Percentiles rank a stretch among this genome's conserved stretches.
These are phyloP conservation scores for Lepidochrysops patricia DNA, from an alignment of 2,888 invertebrate species.

Conservation along the genomic window DNA sequence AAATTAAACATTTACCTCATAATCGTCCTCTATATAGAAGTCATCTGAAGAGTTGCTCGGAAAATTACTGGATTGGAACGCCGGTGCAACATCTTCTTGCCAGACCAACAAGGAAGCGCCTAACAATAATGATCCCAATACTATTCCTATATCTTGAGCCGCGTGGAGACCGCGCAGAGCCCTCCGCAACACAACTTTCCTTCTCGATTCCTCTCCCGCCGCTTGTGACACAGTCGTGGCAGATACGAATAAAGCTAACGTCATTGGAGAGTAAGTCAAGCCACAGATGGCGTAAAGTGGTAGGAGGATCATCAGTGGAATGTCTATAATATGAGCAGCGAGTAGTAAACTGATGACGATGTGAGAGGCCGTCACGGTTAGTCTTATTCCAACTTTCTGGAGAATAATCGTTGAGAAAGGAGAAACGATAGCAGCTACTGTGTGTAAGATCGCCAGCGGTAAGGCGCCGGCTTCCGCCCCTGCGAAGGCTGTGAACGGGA, in stretches of 20 bases:
- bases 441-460: conserved; percentile 76
- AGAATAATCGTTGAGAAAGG: conserved; percentile 61
- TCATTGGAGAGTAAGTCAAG: conserved; percentile 72
- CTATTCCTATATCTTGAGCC: conserved; percentile 62
- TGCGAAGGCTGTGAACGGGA: conserved; percentile 72
- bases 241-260: conserved; percentile 72
- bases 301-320: conserved; percentile 49
- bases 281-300: conserved; percentile 69
- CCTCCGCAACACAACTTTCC: conserved; percentile 54
- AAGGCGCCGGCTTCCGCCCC: conserved; percentile 76
- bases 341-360: conserved; percentile 74
- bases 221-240: conserved; percentile 75
- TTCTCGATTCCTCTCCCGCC: conserved; percentile 56
- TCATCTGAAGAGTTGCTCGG: conserved; percentile 61
- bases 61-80: conserved; percentile 50
- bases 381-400: conserved; percentile 54
- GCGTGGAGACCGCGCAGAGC: conserved; percentile 56
- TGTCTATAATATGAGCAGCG: conserved; percentile 69
- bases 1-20: conserved; percentile 62
- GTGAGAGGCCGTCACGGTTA: conserved; percentile 65
- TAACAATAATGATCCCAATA: conserved; percentile 53
- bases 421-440: conserved; percentile 74
- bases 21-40: conserved; percentile 71
- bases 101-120: conserved; percentile 66
- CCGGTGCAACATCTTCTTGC: conserved; percentile 59